Base-by-base conservation (phyloP, 2,888 invertebrate genomes). In the Campopleginae sp. region DNA sequence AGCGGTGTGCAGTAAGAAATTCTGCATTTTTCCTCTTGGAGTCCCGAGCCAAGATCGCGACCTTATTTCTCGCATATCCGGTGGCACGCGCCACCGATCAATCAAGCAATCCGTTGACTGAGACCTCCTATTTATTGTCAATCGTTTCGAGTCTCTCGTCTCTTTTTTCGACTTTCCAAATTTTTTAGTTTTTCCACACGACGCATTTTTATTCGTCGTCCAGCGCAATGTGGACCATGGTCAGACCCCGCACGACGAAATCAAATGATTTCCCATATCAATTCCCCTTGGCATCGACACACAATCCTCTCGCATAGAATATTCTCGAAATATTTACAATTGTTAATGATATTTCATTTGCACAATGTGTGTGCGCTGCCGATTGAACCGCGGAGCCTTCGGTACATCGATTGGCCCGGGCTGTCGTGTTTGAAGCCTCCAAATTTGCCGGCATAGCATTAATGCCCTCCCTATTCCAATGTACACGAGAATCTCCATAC, bases 401-500 rank as follows among this genome's bases (percentile, higher is more conserved):
- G 23, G 74, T 79, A 79, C 83, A 83, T 79, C 63, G 74, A 83
- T 83, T 83, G 68, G 38, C 80, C 44, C 51, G 54, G 78, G 31
- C 74, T 76, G 48, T 84, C 80, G 80, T 72, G 38, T 23, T 66
- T 76, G 68, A 71, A 54, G 19, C 33, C 31, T 17, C 19, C 63
- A 86, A 86, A 84, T 86, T 84, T 77, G 82, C 84, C 80, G 77
- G 84, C 84, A 84, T 86, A 84, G 84, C 83, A 86, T 86, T 84
- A 82, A 86, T 84, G 54, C 44, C 58, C 76, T 46, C 63, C 76
- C 80, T 42, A 65, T 27, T 54, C 14, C 48, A 63, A 72, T 74
- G 58, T 54, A 19, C 70, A 65, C 44, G 38, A 14, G 71, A 23
- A n/a, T 17, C n/a, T 42, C 10, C 54, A 84, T 61, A 74, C 23